Evolutionary conservation across 2,888 invertebrate genomes (phyloP).

Genomic region (Eupithecia inturbata): DNA sequence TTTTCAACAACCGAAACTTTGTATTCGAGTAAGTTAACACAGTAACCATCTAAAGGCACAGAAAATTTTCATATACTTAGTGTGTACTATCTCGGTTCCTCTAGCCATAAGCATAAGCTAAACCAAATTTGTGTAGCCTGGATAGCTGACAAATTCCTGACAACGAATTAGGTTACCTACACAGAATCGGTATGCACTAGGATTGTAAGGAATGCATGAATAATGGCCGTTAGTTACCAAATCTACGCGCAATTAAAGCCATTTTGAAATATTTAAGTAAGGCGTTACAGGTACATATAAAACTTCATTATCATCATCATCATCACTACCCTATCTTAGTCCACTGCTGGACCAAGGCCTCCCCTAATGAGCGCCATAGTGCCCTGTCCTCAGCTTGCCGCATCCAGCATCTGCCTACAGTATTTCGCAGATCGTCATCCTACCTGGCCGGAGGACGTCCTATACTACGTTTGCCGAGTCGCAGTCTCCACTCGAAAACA

Average conservation of each 20-base stretch:
- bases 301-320: too few relatives aligned
- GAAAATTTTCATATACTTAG: not conserved
- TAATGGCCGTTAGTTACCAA: not conserved
- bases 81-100: not conserved
- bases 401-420: too few relatives aligned
- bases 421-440: too few relatives aligned
- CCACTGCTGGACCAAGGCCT: too few relatives aligned
- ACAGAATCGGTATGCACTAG: not conserved
- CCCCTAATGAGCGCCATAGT: too few relatives aligned
- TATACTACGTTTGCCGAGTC: too few relatives aligned
- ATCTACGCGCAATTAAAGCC: not conserved
- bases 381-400: too few relatives aligned
- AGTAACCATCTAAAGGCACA: not conserved
- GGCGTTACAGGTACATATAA: not conserved
- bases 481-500: too few relatives aligned
- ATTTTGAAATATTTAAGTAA: not conserved
- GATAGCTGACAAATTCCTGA: too few relatives aligned
- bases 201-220: not conserved
- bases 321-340: too few relatives aligned
- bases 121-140: too few relatives aligned
- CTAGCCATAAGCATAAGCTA: not conserved
- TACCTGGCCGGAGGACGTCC: too few relatives aligned
- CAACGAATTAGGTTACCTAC: not conserved
- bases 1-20: constrained; percentile 48
- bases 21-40: constrained; percentile 48